Evolutionary conservation across 2,888 invertebrate genomes (phyloP), one percentile per base, ranked within the genome.

Genomic region (Altica lythri): DNA sequence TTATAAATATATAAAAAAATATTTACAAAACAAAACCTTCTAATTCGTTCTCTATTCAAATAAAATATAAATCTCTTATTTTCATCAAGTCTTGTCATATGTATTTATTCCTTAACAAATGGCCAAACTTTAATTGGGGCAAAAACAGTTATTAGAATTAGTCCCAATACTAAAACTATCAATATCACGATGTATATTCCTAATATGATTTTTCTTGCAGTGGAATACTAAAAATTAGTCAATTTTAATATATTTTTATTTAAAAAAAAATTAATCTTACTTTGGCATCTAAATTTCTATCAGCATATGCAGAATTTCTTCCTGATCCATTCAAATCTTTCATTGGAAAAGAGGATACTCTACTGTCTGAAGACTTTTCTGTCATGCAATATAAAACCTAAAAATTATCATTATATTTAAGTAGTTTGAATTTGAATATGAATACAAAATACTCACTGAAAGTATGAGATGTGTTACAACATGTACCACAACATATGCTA

Each of bases 401-500:
- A 80, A 76, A 70, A 27, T 14, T 2, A 4, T 32, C 22, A 27
- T 44, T 12, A 12, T 14, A n/a, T n/a, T n/a, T n/a, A n/a, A n/a
- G n/a, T n/a, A n/a, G n/a, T n/a, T n/a, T n/a, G n/a, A n/a, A n/a
- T n/a, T n/a, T n/a, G n/a, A n/a, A n/a, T n/a, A n/a, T n/a, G n/a
- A n/a, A n/a, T n/a, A n/a, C n/a, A n/a, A n/a, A n/a, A n/a, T 35
- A 78, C 86, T 86, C 80, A 92, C 92, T 73, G 93, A 90, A 57
- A 92, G 82, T 50, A 94, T 81, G 32, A 96, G 75, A 75, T 97
- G 96, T 72, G 92, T 86, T 52, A 91, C 72, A 38, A 95, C 89
- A 73, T 97, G 93, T 79, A 95, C 90, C 2, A 86, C 87, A 9
- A 96, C 92, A 76, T 89, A 96, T 4, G 88, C 90, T 2, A 91